A percentile compares a stretch with the other conserved stretches of the same genome.
phyloP scores from a whole-genome alignment of 1,140 invertebrate genomes.

The Psilanteris sp. region DNA sequence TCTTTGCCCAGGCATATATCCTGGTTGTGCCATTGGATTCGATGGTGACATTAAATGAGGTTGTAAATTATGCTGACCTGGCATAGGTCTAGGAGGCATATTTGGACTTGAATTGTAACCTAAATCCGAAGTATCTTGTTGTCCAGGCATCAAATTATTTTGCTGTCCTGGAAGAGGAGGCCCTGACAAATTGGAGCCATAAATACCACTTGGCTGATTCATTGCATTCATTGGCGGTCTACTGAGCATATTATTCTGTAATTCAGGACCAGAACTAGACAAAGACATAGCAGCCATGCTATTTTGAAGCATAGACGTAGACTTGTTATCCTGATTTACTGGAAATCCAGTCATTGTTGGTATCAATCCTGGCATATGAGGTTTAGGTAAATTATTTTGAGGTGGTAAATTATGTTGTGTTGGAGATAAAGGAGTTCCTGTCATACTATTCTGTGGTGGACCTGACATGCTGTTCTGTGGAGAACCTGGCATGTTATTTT shows the following conservation, averaged over 20 bases:
- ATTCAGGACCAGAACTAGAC: constrained; percentile 42
- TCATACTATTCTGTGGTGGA: constrained; percentile 47
- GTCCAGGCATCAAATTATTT: constrained; percentile 8
- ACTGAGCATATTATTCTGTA: constrained; percentile 48
- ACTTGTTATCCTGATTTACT: neutral
- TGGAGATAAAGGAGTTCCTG: too few species aligned
- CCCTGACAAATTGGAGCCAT: constrained; percentile 24
- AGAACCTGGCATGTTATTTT: constrained; percentile 9
- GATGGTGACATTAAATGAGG: constrained; percentile 64
- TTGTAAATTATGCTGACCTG: constrained; percentile 58
- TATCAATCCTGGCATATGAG: constrained; percentile 31
- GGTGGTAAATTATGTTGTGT: neutral
- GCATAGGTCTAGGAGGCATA: constrained; percentile 56
- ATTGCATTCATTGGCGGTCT: constrained; percentile 40
- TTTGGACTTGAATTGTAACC: constrained; percentile 1
- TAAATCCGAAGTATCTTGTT: neutral
- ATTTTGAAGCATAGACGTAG: constrained; percentile 6
- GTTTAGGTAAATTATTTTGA: neutral
- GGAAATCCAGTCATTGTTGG: too few species aligned
- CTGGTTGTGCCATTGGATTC: constrained; percentile 1
- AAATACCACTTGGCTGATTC: constrained; percentile 10
- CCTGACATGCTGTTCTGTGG: too few species aligned
- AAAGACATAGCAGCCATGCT: constrained; percentile 38
- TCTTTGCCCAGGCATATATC: constrained; percentile 27
- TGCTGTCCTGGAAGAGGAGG: constrained; percentile 57